Conservation (phyloP, 2,797 vertebrate genomes). For the Cyclopterus lumpus region DNA sequence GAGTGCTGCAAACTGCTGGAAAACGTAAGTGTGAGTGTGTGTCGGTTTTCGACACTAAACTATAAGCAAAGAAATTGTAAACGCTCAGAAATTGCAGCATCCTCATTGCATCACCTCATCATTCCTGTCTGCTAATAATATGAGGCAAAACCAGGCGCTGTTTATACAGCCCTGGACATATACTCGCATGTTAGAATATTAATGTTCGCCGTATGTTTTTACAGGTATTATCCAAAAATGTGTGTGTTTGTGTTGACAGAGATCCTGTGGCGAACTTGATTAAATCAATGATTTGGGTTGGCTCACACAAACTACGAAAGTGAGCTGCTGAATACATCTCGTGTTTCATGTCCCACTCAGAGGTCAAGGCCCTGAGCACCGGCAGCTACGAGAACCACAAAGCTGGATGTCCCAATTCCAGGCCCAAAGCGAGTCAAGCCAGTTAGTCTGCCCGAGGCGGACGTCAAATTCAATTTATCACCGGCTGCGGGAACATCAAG, state of each 20-base stretch:
- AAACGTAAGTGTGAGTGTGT: conserved; percentile 19
- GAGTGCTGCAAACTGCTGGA: conserved; percentile 46
- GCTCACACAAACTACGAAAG: not conserved
- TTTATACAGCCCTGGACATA: not conserved
- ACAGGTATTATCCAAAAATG: not conserved
- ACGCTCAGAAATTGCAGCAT: too few species aligned
- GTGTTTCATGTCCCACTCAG: rapidly evolving
- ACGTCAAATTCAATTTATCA: not conserved
- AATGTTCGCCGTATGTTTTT: not conserved
- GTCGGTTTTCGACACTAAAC: too few species aligned
- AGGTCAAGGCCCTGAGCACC: rapidly evolving
- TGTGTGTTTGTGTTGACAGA: conserved; percentile 37
- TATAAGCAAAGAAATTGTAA: not conserved
- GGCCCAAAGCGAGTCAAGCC: rapidly evolving
- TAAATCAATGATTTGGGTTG: not conserved
- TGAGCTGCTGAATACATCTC: rapidly evolving
- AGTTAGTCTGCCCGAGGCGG: rapidly evolving
- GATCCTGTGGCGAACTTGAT: rapidly evolving
- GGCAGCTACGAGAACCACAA: conserved; percentile 3
- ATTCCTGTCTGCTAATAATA: too few species aligned
- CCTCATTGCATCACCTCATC: too few species aligned
- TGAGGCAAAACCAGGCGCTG: too few species aligned
- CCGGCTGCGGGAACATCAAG: conserved; percentile 40
- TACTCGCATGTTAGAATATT: not conserved
- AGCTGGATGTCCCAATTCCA: rapidly evolving